These are phyloP conservation scores for Tragopan temminckii DNA, from an alignment of 2,797 vertebrate species.

Conservation along the genomic window DNA sequence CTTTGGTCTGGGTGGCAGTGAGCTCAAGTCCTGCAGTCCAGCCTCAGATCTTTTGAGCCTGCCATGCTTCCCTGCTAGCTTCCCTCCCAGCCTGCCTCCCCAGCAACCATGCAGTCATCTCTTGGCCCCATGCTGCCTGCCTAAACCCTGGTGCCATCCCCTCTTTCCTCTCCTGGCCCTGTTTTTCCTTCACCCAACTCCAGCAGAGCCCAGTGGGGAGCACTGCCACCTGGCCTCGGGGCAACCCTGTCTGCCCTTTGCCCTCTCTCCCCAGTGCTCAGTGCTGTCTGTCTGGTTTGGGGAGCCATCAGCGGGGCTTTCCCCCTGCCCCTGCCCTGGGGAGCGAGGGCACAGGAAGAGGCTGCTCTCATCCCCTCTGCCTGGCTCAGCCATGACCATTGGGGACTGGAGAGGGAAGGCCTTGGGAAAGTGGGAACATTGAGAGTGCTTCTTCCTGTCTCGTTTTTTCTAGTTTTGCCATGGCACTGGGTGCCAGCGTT, in stretches of 20 bases:
- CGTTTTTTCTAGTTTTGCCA: not conserved
- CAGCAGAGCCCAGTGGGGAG: fast-evolving
- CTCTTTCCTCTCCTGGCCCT: not conserved
- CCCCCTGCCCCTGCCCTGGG: fast-evolving
- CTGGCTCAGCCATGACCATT: fast-evolving
- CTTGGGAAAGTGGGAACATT: not conserved
- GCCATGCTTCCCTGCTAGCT: fast-evolving
- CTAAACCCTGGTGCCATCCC: not conserved
- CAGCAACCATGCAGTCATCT: not conserved
- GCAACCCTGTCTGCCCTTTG: conserved; percentile 43
- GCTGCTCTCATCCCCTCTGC: not conserved
- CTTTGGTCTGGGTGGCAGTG: not conserved
- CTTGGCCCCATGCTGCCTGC: not conserved
- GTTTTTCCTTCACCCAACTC: not conserved
- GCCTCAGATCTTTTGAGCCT: too few species aligned
- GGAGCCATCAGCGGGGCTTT: fast-evolving
- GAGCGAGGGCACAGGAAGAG: not conserved
- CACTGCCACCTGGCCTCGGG: not conserved
- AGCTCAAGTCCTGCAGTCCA: not conserved
- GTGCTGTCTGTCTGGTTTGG: fast-evolving
- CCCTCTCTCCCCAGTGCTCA: not conserved
- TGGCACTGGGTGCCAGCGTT: not conserved
- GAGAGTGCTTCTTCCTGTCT: not conserved
- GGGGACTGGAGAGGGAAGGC: not conserved
- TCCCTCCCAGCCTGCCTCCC: not conserved